Base-by-base conservation (phyloP, 2,888 invertebrate species). In the Lissocephala sabroskyi region DNA sequence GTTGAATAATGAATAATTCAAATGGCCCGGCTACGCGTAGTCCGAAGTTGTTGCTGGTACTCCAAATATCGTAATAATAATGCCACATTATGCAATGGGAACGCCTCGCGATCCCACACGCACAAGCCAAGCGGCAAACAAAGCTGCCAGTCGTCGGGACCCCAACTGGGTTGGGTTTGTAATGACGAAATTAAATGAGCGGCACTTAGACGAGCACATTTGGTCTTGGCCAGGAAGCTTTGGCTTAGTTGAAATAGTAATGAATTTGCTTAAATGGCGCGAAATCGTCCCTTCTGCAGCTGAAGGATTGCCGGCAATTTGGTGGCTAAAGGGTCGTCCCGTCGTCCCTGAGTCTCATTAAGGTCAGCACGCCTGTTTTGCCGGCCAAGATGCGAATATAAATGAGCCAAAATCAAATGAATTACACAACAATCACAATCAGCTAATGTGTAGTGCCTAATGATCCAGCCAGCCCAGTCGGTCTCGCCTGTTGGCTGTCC, bases 91-190 rank as follows among this genome's bases (percentile, higher is more conserved):
- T 41, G 41, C 41, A 41, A 41, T 30, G 41, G 26, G 30, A 55
- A 28, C 40, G 26, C 28, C 19, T 16, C 40, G 7, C 6, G 13
- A 35, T 9, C 16, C 23, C 33, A 35, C 33, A 35, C 33, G 14
- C 65, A 65, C 62, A 65, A 62, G 49, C 52, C 43, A 47, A 65
- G 30, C n/a, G n/a, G n/a, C n/a, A n/a, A n/a, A n/a, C n/a, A n/a
- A n/a, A n/a, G n/a, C n/a, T n/a, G n/a, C n/a, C n/a, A n/a, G n/a
- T n/a, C n/a, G n/a, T n/a, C n/a, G n/a, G n/a, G n/a, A n/a, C n/a
- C n/a, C n/a, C n/a, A n/a, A n/a, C n/a, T n/a, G n/a, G n/a, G n/a
- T 67, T 75, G 75, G 75, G 75, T 70, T 71, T 75, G 73, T 71
- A 70, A 75, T 75, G 68, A 71, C 71, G 73, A 75, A 70, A 61